Conservation (phyloP, 2,797 vertebrate genomes). For the Pseudochromis fuscus region DNA sequence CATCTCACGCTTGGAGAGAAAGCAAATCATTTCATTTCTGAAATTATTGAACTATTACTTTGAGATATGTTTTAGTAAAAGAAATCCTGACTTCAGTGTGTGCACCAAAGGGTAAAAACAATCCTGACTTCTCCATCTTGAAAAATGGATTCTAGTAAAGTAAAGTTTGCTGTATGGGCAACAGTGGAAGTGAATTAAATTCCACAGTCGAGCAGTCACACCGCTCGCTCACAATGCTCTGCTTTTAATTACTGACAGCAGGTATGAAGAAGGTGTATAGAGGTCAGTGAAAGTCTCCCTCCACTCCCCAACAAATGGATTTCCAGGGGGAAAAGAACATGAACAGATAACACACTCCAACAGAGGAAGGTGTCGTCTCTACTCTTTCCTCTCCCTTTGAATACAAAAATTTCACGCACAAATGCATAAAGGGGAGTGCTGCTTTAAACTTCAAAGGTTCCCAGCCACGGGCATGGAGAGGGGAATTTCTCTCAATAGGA, state of each 20-base stretch:
- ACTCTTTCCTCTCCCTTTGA: conserved; percentile 58
- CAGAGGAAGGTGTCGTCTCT: conserved; percentile 50
- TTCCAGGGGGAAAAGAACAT: conserved; percentile 59
- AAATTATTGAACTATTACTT: too few species aligned
- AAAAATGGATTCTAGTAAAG: background rate
- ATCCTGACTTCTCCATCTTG: background rate
- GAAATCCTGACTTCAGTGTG: conserved; percentile 1
- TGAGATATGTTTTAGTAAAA: too few species aligned
- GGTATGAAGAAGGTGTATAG: conserved; percentile 17
- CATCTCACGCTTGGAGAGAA: background rate
- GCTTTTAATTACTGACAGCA: conserved; percentile 45
- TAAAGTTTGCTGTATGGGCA: conserved; percentile 5
- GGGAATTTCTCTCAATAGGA: conserved; percentile 66
- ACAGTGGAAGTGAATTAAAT: conserved; percentile 24
- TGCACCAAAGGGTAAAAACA: background rate
- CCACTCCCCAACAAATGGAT: conserved; percentile 55
- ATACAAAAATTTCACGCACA: conserved; percentile 68
- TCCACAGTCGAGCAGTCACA: conserved; percentile 19
- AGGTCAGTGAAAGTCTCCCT: conserved; percentile 49
- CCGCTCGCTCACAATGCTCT: conserved; percentile 10
- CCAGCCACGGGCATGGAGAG: conserved; percentile 56
- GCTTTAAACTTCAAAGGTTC: conserved; percentile 80
- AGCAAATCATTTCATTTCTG: background rate
- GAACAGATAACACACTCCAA: conserved; percentile 65
- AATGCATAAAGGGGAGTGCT: conserved; percentile 70